phyloP scores from a whole-genome alignment of 2,113 vertebrate genomes.

The Vulpes vulpes region DNA sequence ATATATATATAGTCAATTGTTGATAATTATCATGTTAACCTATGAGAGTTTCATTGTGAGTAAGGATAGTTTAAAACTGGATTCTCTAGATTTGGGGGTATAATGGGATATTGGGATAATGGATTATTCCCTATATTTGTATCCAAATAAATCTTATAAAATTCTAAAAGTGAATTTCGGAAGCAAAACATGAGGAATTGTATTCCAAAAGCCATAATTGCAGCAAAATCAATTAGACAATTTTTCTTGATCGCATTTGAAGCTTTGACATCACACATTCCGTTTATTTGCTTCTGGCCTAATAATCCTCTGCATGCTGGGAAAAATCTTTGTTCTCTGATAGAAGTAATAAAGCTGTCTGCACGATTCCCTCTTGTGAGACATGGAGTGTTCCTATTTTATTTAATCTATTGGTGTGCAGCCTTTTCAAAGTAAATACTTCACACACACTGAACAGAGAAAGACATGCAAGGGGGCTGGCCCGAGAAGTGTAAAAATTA shows the following conservation, averaged over 20 bases:
- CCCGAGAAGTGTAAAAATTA: conserved; percentile 75
- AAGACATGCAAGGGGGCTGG: conserved; percentile 83
- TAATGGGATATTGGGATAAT: background rate
- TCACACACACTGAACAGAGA: conserved; percentile 85
- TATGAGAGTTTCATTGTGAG: background rate
- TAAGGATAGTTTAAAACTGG: background rate
- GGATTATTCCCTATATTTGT: background rate
- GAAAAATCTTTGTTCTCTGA: conserved; percentile 91
- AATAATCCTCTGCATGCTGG: conserved; percentile 89
- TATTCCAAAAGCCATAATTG: conserved; percentile 72
- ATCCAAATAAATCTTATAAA: conserved; percentile 8
- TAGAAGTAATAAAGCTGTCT: conserved; percentile 92
- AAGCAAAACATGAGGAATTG: conserved; percentile 55
- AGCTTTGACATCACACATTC: conserved; percentile 83
- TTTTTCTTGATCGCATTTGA: conserved; percentile 84
- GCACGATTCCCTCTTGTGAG: conserved; percentile 88
- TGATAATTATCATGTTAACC: conserved; percentile 22
- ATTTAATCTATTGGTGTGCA: conserved; percentile 89
- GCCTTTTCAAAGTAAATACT: conserved; percentile 90
- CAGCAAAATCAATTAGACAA: conserved; percentile 87
- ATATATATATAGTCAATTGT: background rate
- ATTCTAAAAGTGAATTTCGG: conserved; percentile 45
- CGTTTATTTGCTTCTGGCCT: conserved; percentile 88
- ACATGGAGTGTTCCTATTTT: conserved; percentile 86
- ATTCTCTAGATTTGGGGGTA: background rate